These are phyloP conservation scores for Eledone cirrhosa DNA, from an alignment of 2,888 invertebrate species.

Conservation along the genomic window DNA sequence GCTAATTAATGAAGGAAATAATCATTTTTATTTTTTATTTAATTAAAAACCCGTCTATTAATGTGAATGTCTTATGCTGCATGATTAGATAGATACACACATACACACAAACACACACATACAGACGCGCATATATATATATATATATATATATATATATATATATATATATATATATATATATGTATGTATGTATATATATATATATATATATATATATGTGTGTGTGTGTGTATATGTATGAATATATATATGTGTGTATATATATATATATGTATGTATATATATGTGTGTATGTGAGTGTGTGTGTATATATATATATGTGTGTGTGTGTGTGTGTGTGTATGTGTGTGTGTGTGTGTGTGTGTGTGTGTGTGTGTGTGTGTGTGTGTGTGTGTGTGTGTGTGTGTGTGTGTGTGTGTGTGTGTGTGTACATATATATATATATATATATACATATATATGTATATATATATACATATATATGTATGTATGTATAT, in stretches of 20 bases:
- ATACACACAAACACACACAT: too few species aligned
- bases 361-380: background rate
- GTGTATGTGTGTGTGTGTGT: background rate
- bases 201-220: slow-evolving; percentile 6
- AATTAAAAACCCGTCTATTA: too few species aligned
- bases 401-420: background rate
- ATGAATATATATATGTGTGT: background rate
- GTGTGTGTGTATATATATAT: background rate
- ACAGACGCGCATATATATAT: background rate
- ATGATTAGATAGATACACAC: background rate
- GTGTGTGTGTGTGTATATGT: background rate
- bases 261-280: background rate
- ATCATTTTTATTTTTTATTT: too few species aligned
- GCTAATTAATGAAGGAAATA: too few species aligned
- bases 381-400: background rate
- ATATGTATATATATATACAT: background rate
- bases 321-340: background rate
- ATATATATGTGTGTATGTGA: background rate
- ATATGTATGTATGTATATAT: background rate
- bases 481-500: background rate
- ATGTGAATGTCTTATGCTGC: background rate
- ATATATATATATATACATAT: background rate
- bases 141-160: background rate
- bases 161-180: background rate
- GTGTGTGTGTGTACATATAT: background rate